Conservation (phyloP, 2,113 vertebrate species). For the Leucoraja erinaceus region DNA sequence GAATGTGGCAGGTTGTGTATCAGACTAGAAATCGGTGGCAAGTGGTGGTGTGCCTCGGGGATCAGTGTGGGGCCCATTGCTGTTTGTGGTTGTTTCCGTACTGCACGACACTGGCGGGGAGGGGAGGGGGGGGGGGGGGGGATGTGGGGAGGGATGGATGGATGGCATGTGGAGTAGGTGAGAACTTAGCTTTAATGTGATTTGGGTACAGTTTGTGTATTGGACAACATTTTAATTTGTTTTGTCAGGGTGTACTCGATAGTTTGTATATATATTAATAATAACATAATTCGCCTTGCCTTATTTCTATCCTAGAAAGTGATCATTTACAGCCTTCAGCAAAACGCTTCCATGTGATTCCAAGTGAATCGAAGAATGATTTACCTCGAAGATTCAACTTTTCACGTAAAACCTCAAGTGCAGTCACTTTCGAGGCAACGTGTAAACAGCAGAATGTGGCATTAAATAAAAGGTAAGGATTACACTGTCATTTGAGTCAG, state of each 20-base stretch:
- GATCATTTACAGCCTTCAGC: background rate
- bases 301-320: conserved; percentile 1
- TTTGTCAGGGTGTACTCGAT: background rate
- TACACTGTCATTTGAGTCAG: background rate
- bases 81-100: no score
- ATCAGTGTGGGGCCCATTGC: no score
- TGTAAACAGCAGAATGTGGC: background rate
- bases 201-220: background rate
- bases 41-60: no score
- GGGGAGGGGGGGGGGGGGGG: no score
- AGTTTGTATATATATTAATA: background rate
- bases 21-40: no score
- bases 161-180: no score
- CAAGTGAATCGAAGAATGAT: background rate
- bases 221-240: background rate
- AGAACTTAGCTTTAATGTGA: no score
- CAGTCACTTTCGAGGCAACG: conserved; percentile 2
- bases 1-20: no score
- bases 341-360: background rate
- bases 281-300: background rate
- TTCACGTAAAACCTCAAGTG: conserved; percentile 10
- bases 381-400: conserved; percentile 20
- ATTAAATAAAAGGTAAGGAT: conserved; percentile 3
- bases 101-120: no score
- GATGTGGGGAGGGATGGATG: no score